Base-by-base conservation (phyloP, 1,140 invertebrate genomes). In the Rhyacophila brunnea region DNA sequence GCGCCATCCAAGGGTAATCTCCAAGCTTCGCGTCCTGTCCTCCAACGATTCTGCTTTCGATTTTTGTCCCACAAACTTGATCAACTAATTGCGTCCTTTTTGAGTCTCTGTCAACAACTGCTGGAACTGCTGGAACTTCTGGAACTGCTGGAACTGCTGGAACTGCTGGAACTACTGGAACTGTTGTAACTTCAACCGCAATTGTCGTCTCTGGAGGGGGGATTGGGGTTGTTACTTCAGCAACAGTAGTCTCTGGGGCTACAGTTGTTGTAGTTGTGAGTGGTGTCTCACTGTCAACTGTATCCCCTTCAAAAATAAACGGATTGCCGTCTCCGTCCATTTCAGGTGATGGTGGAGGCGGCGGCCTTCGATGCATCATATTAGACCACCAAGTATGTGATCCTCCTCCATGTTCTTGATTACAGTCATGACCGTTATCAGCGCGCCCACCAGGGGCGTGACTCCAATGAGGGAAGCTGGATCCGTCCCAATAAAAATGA, bases 1-100 rank as follows among this genome's bases (percentile, higher is more conserved):
- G 68, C 0, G 69, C 73, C 73, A 77, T 78, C 77, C 77, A 79
- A 7, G 77, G 77, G 64, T 70, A 78, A 53, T 79, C 75, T 17
- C 70, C 71, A 9, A 79, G 55, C 18, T 70, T 68, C 0, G 76
- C 66, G 20, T 64, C 63, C 50, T 71, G 65, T 14, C 78, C 78
- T 6, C 77, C 77, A 42, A 68, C 65, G 56, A 80, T 79, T 47
- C 67, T 70, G 36, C 77, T 74, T 2, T 66, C 59, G 18, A 74
- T 53, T 52, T 71, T 77, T 2, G 71, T 62, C 0, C 81, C 82
- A 57, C 81, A 83, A 20, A 58, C 58, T 13, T 70, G 54, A 1
- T 51, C 45, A 17, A 11, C 54, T 1, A 65, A 46, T 13, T 36
- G 7, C 0, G 50, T 19, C 9, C 50, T 42, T 17, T 61, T 65